A percentile compares a stretch with the other conserved stretches of the same genome.
These are phyloP conservation scores for Characodon lateralis DNA, from an alignment of 2,797 vertebrate genomes.

Conservation along the genomic window DNA sequence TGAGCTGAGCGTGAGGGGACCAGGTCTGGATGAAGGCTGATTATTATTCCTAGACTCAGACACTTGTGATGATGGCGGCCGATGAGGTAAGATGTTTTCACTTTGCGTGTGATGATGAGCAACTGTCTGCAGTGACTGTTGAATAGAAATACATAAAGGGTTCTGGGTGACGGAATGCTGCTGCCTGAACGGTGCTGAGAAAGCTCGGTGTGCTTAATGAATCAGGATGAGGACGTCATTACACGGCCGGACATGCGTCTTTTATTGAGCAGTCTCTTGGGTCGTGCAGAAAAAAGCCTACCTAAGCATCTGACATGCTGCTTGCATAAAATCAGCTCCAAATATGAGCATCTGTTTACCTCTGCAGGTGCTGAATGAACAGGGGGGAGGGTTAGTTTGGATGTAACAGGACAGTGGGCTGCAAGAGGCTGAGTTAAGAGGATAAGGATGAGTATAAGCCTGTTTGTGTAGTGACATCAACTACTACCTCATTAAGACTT, in stretches of 20 bases:
- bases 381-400: conserved; percentile 3
- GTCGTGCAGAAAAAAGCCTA: background rate
- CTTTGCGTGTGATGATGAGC: conserved; percentile 68
- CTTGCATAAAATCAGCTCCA: background rate
- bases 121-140: conserved; percentile 12
- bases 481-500: conserved; percentile 1
- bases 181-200: background rate
- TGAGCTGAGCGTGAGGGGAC: conserved; percentile 83
- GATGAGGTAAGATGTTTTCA: conserved; percentile 70
- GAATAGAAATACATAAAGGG: background rate
- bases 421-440: conserved; percentile 32
- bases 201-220: conserved; percentile 4
- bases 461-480: conserved; percentile 9
- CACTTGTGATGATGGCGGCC: conserved; percentile 78
- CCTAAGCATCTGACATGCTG: background rate
- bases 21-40: conserved; percentile 40
- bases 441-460: conserved; percentile 63
- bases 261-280: background rate
- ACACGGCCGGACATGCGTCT: background rate
- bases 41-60: conserved; percentile 45
- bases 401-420: conserved; percentile 18
- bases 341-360: background rate
- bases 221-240: background rate
- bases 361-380: conserved; percentile 37
- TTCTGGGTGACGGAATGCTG: background rate